Percentiles rank a stretch among this genome's conserved stretches.
Evolutionary conservation across 2,113 vertebrate species (phyloP).

Genomic region (Pipra filicauda): DNA sequence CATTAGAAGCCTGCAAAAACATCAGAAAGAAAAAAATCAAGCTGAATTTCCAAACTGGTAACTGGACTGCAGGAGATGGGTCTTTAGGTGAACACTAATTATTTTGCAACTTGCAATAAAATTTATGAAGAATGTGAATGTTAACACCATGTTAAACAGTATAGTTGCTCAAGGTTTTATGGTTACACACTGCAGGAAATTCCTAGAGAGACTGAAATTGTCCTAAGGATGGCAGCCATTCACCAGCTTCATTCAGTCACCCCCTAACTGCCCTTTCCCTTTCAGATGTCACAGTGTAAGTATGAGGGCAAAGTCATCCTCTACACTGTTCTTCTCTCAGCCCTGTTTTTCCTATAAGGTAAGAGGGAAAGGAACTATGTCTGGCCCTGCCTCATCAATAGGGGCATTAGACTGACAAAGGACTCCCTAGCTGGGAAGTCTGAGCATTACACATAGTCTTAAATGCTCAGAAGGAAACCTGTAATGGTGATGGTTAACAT

Average conservation of each 20-base stretch:
- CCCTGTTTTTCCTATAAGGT: background rate
- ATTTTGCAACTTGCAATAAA: background rate
- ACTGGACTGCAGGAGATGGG: background rate
- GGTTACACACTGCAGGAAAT: background rate
- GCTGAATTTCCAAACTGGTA: background rate
- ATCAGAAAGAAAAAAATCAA: background rate
- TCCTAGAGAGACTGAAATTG: background rate
- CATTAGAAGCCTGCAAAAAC: background rate
- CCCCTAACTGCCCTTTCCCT: background rate
- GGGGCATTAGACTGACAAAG: background rate
- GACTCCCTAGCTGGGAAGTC: background rate
- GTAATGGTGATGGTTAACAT: background rate
- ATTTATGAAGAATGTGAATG: background rate
- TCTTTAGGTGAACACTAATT: background rate
- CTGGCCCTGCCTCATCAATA: background rate
- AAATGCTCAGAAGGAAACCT: background rate
- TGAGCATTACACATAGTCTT: background rate
- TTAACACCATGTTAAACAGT: background rate
- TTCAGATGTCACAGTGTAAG: background rate
- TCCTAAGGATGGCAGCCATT: background rate
- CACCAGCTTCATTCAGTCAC: background rate
- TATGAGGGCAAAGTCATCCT: background rate
- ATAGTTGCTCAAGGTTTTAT: background rate
- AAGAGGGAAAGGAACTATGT: background rate
- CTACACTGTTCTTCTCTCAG: background rate